Evolutionary conservation across 2,113 vertebrate species (phyloP), one percentile per base, ranked within the genome.

Genomic region (Hydropotes inermis): DNA sequence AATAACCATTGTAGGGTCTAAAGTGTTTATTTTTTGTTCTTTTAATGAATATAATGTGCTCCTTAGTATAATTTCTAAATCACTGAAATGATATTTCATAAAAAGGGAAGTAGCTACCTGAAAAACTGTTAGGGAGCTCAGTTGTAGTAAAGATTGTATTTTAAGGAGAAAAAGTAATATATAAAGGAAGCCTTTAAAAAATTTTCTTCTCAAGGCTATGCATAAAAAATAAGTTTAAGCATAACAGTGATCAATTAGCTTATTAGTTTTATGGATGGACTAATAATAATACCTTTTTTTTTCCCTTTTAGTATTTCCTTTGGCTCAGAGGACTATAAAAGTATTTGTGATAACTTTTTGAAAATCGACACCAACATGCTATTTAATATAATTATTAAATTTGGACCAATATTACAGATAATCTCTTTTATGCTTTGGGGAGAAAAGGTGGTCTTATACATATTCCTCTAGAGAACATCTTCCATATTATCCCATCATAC

Each of bases 401-500:
- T 95, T 64, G 52, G 21, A 27, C 39, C 58, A 58, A 76, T 92
- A 43, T 14, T 47, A 2, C 13, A 17, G 84, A 91, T 67, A 78
- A 23, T 70, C 64, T 93, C 96, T 93, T 89, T 2, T 92, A 89
- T 95, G 36, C 70, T 90, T 95, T 91, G 67, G 9, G 60, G 17
- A 54, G 47, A 91, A 94, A 85, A n/a, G 3, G 7, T 93, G 43
- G 4, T 9, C 14, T 95, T 93, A 21, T 16, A 23, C 4, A 47
- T 95, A 28, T 50, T 93, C 2, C 33, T 93, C 30, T 57, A 60
- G 76, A 90, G 43, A 85, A 12, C 5, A 47, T 55, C 16, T 88
- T 91, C 39, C 17, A 39, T 83, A 8, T 39, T 84, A 39, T 3
- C 5, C 23, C 50, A n/a, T 74, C 52, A 3, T 28, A 15, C 21